A percentile compares a stretch with the other conserved stretches of the same genome.
phyloP scores from a whole-genome alignment of 2,888 invertebrate species.

The Apamea sordens region DNA sequence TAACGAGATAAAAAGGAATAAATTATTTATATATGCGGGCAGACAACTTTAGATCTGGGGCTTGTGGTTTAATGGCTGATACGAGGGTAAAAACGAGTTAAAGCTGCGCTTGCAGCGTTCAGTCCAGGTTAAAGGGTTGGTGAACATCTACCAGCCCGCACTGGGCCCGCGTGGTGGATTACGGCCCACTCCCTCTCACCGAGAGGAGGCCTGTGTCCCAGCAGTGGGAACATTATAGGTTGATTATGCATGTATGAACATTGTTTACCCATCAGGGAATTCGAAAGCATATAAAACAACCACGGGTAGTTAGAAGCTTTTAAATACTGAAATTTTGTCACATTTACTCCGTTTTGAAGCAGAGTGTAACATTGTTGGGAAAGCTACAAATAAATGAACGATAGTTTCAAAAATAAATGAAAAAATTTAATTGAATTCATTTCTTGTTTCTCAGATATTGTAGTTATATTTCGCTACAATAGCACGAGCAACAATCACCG shows the following conservation, averaged over 20 bases:
- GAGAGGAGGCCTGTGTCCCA: too few species aligned
- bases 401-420: not conserved
- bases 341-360: not conserved
- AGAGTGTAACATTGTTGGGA: too few species aligned
- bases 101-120: not conserved
- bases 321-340: not conserved
- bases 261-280: not conserved
- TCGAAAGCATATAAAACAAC: not conserved
- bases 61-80: not conserved
- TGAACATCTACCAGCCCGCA: not conserved
- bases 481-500: slow-evolving; percentile 17
- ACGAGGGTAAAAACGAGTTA: not conserved
- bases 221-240: too few species aligned
- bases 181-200: too few species aligned
- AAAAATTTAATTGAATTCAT: not conserved
- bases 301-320: not conserved
- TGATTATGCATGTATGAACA: too few species aligned
- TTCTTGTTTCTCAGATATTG: slow-evolving; percentile 9
- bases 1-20: slow-evolving; percentile 42
- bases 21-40: slow-evolving; percentile 31
- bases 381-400: not conserved
- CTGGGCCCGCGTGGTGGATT: too few species aligned
- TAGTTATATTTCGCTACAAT: slow-evolving; percentile 27
- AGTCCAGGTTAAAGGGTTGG: not conserved
- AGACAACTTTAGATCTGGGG: slow-evolving; percentile 6